phyloP scores from a whole-genome alignment of 2,888 invertebrate genomes.

The Drosophila antonietae region DNA sequence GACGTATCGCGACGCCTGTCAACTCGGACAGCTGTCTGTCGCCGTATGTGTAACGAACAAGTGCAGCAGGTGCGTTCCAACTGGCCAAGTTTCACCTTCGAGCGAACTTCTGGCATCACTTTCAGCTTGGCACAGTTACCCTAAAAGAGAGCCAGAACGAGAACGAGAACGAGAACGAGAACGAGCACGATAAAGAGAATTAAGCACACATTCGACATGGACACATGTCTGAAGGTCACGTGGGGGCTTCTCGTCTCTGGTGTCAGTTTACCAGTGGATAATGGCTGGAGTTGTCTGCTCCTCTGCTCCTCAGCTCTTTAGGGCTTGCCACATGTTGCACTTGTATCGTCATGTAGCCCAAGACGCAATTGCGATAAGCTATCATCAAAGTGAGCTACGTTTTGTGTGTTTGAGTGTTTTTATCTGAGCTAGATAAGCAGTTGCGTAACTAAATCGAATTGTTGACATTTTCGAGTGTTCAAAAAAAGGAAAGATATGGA shows the following conservation, averaged over 20 bases:
- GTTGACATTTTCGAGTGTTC: conserved; percentile 12
- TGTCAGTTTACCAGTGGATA: conserved; percentile 37
- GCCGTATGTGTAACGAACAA: conserved; percentile 8
- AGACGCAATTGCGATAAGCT: conserved; percentile 37
- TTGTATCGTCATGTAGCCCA: background rate
- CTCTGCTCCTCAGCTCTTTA: background rate
- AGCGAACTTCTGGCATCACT: conserved; percentile 63
- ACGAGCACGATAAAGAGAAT: conserved; percentile 12
- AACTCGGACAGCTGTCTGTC: conserved; percentile 33
- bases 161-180: conserved; percentile 17
- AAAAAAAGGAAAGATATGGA: background rate
- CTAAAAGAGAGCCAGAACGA: conserved; percentile 30
- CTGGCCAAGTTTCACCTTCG: conserved; percentile 69
- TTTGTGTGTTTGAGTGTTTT: background rate
- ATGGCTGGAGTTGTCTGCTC: background rate
- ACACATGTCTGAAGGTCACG: conserved; percentile 60
- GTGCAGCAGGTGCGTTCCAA: conserved; percentile 49
- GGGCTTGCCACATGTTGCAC: conserved; percentile 51
- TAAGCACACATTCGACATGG: conserved; percentile 23
- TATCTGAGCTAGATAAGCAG: conserved; percentile 39
- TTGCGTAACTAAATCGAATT: conserved; percentile 25
- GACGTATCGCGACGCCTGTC: conserved; percentile 1
- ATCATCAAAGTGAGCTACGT: conserved; percentile 13
- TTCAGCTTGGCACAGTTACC: conserved; percentile 66
- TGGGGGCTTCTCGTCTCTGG: conserved; percentile 35